phyloP scores from a whole-genome alignment of 2,888 invertebrate genomes.

The Agriotes lineatus region DNA sequence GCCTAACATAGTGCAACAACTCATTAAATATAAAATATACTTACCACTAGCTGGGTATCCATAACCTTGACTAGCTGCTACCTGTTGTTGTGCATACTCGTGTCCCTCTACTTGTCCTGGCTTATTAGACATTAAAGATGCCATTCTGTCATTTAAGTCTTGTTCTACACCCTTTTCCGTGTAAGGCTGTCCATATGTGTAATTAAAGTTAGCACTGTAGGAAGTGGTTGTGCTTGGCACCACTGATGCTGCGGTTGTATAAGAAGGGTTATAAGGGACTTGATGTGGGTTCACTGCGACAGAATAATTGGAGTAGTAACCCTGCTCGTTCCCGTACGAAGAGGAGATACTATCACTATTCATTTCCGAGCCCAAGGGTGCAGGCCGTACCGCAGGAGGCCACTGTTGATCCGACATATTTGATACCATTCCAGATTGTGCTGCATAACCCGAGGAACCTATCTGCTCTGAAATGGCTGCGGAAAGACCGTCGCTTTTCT shows the following conservation, averaged over 20 bases:
- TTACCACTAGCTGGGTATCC: constrained; percentile 8
- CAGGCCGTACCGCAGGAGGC: constrained; percentile 76
- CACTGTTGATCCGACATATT: constrained; percentile 65
- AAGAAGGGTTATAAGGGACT: constrained; percentile 39
- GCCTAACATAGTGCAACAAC: no score
- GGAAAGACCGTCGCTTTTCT: constrained; percentile 67
- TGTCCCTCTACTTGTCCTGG: constrained; percentile 14
- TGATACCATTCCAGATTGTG: constrained; percentile 36
- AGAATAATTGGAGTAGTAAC: constrained; percentile 37
- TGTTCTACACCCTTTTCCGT: constrained; percentile 47
- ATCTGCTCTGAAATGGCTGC: constrained; percentile 19
- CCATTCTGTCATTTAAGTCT: constrained; percentile 50
- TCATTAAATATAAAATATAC: neutral
- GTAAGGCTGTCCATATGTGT: constrained; percentile 24
- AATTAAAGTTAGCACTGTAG: constrained; percentile 23
- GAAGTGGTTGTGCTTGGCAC: constrained; percentile 30
- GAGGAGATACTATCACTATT: constrained; percentile 40
- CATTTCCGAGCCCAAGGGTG: constrained; percentile 80
- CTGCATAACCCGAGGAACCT: constrained; percentile 28
- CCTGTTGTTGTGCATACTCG: neutral
- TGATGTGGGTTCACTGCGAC: constrained; percentile 37
- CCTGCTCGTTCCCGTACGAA: constrained; percentile 30
- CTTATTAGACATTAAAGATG: constrained; percentile 45
- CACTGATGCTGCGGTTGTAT: constrained; percentile 13
- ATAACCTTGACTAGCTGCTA: constrained; percentile 3